Base-by-base conservation (phyloP, 2,888 invertebrate species). In the Andrena camellia region DNA sequence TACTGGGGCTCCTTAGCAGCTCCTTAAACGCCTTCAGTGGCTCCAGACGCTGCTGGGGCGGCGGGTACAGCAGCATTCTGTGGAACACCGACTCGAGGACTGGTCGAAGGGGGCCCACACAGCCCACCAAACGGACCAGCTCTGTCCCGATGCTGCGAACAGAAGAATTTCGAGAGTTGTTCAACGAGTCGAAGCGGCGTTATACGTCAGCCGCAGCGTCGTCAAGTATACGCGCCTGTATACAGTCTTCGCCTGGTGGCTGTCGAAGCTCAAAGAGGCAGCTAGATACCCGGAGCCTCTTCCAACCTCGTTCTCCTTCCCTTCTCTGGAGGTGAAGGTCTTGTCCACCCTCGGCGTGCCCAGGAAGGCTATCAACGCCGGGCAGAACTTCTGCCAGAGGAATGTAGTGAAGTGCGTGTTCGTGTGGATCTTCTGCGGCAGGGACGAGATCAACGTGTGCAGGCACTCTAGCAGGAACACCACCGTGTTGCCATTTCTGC, bases 41-140 rank as follows among this genome's bases (percentile, higher is more conserved):
- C 90, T 99, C 98, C 8, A 97, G 95, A 59, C 99, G 95, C 92
- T 98, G 98, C 59, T 97, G 96, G 0, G 97, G 97, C 0, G 98
- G 97, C 20, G 99, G 98, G 94, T 98, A 96, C 0, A 99, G 95
- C 3, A 99, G 94, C 97, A 99, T 98, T 75, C 99, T 96, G 94
- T 99, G 99, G 92, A 99, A 99, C 1, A 99, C 95, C 0, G 99
- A 98, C 93, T 99, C 99, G 62, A 99, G 94, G 59, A 99, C 98
- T 8, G 99, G 98, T 17, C 99, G 95, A 64, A 99, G 94, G n/a
- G 97, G 97, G 0, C 97, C 96, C 31, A 98, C 97, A 52, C 97
- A 97, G 0, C 99, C 99, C 0, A 99, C 98, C 54, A 99, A 95
- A 17, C 98, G 96, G 0, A 99, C 97, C 74, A 99, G 95, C 92